phyloP scores from a whole-genome alignment of 2,797 vertebrate genomes.

The Mus minutoides region DNA sequence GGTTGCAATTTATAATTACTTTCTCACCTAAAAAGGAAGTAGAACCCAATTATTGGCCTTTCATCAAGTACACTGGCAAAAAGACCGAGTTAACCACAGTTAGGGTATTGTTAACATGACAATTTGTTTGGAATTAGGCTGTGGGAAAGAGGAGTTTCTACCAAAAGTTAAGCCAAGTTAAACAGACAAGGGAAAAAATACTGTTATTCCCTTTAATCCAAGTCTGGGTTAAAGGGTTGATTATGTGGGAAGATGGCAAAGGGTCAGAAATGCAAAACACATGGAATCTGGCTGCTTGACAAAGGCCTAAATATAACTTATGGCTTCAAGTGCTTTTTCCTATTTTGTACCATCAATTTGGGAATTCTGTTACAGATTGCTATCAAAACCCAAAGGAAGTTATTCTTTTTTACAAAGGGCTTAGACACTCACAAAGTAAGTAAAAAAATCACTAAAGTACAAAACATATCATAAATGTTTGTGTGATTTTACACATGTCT shows the following conservation, averaged over 20 bases:
- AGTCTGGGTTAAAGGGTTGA: slow-evolving; percentile 85
- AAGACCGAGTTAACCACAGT: slow-evolving; percentile 38
- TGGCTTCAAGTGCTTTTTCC: slow-evolving; percentile 73
- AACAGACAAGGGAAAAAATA: slow-evolving; percentile 85
- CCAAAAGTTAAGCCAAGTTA: slow-evolving; percentile 87
- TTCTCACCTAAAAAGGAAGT: slow-evolving; percentile 77
- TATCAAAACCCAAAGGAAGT: slow-evolving; percentile 61
- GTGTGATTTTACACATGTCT: neutral
- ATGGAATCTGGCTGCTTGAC: slow-evolving; percentile 77
- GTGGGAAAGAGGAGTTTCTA: slow-evolving; percentile 88
- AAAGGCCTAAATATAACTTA: slow-evolving; percentile 85
- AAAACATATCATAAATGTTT: neutral
- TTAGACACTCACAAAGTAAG: slow-evolving; percentile 63
- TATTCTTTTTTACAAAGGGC: slow-evolving; percentile 54
- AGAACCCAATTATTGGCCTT: slow-evolving; percentile 61
- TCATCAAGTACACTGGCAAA: slow-evolving; percentile 67
- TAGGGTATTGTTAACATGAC: slow-evolving; percentile 75
- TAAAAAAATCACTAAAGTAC: slow-evolving; percentile 25
- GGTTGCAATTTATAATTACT: slow-evolving; percentile 68
- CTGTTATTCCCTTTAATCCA: slow-evolving; percentile 85
- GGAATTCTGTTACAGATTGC: slow-evolving; percentile 70
- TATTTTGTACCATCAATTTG: slow-evolving; percentile 65
- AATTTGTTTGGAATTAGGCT: slow-evolving; percentile 83
- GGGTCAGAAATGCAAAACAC: slow-evolving; percentile 82
- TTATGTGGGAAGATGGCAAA: slow-evolving; percentile 81